phyloP scores from a whole-genome alignment of 2,113 vertebrate genomes.

The Thalassoma bifasciatum region DNA sequence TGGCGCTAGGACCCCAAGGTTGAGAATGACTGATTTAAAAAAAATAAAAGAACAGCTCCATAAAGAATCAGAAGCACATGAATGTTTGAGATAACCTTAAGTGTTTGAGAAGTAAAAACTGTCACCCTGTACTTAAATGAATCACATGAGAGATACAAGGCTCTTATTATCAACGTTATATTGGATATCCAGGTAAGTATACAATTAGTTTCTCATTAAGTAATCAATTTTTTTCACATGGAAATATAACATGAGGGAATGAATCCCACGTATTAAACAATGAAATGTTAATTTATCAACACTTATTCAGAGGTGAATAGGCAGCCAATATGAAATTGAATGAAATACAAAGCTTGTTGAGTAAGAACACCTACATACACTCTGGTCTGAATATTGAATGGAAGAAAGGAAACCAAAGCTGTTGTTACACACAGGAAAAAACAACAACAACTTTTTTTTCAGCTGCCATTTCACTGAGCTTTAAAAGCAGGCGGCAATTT shows the following conservation, averaged over 20 bases:
- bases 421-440: conserved; percentile 5
- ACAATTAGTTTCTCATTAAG: conserved; percentile 69
- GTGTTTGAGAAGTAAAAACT: conserved; percentile 86
- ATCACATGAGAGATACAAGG: conserved; percentile 87
- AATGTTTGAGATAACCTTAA: conserved; percentile 57
- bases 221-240: conserved; percentile 49
- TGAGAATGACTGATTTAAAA: too few relatives aligned
- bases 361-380: conserved; percentile 2
- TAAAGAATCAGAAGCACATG: conserved; percentile 61
- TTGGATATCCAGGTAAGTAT: conserved; percentile 33
- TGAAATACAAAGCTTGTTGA: conserved; percentile 17
- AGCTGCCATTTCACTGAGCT: conserved; percentile 29
- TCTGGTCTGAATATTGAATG: conserved; percentile 12
- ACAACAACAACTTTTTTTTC: background rate
- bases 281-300: conserved; percentile 2
- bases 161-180: conserved; percentile 80
- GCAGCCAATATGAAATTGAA: conserved; percentile 8
- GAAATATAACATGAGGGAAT: conserved; percentile 38
- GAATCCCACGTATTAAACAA: conserved; percentile 28
- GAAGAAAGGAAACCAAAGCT: conserved; percentile 14
- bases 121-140: conserved; percentile 89
- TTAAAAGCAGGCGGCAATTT: conserved; percentile 25
- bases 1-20: too few relatives aligned
- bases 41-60: conserved; percentile 59
- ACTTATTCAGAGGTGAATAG: background rate